Conservation (phyloP, 2,113 vertebrate species). For the Sprattus sprattus region DNA sequence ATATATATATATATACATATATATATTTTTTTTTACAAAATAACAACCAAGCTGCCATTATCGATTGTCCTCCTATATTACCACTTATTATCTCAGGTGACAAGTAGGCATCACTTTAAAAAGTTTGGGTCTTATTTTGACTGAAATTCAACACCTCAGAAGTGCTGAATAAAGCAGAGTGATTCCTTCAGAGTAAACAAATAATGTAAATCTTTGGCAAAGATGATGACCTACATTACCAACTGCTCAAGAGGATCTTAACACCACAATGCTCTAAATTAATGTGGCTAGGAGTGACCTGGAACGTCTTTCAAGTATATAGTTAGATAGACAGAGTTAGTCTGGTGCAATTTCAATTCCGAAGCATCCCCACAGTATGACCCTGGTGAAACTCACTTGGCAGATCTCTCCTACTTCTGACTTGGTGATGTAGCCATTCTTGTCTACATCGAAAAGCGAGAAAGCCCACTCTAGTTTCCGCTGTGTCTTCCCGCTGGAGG, state of each 20-base stretch:
- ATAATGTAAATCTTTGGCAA: neutral
- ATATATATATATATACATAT: too few relatives aligned
- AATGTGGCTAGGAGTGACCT: neutral
- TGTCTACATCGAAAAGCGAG: slow-evolving; percentile 89
- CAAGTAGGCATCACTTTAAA: neutral
- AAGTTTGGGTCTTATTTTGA: neutral
- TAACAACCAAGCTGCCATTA: neutral
- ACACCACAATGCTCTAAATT: neutral
- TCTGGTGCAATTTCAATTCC: neutral
- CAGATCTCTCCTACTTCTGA: slow-evolving; percentile 86
- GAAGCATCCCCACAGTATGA: neutral
- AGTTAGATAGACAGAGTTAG: neutral
- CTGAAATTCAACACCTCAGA: neutral
- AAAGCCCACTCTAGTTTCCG: slow-evolving; percentile 95
- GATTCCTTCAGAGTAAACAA: neutral
- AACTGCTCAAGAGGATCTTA: neutral
- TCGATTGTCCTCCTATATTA: neutral
- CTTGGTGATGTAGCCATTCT: slow-evolving; percentile 91
- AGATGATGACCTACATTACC: neutral
- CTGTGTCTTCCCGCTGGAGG: slow-evolving; percentile 77
- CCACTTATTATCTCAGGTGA: neutral
- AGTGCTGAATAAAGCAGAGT: too few relatives aligned
- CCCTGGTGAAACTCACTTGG: slow-evolving; percentile 69
- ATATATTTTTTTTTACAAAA: neutral
- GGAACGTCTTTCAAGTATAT: neutral